These are phyloP conservation scores for Brevimyrus niger DNA, from an alignment of 2,113 vertebrate genomes.

Conservation along the genomic window DNA sequence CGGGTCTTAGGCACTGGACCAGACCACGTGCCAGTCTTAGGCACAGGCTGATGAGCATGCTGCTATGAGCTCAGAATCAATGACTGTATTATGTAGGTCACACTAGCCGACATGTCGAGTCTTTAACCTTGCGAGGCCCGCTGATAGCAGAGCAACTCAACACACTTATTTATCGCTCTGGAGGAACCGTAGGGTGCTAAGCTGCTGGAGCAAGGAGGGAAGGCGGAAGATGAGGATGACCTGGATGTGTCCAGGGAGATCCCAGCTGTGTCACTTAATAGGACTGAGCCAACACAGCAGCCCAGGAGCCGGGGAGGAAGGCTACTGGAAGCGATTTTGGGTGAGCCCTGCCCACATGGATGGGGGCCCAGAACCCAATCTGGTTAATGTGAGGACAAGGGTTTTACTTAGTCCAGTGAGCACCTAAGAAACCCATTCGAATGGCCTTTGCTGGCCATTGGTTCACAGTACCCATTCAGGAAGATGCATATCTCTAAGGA, in stretches of 20 bases:
- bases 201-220: not conserved
- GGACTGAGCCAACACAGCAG: not conserved
- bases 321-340: not conserved
- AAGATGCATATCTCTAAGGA: not conserved
- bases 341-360: not conserved
- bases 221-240: not conserved
- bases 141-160: not conserved
- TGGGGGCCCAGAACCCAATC: not conserved
- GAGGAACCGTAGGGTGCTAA: not conserved
- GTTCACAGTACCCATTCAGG: not conserved
- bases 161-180: not conserved
- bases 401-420: not conserved
- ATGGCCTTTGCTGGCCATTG: not conserved
- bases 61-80: not conserved
- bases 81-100: not conserved
- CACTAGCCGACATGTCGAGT: not conserved
- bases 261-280: constrained; percentile 8
- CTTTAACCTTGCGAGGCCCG: constrained; percentile 17
- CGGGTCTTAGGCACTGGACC: not conserved
- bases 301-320: not conserved
- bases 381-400: not conserved
- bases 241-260: not conserved
- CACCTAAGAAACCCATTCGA: not conserved
- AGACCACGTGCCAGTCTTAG: not conserved
- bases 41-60: not conserved